Evolutionary conservation across 2,797 vertebrate genomes (phyloP), one percentile per base, ranked within the genome.

Genomic region (Takifugu rubripes): DNA sequence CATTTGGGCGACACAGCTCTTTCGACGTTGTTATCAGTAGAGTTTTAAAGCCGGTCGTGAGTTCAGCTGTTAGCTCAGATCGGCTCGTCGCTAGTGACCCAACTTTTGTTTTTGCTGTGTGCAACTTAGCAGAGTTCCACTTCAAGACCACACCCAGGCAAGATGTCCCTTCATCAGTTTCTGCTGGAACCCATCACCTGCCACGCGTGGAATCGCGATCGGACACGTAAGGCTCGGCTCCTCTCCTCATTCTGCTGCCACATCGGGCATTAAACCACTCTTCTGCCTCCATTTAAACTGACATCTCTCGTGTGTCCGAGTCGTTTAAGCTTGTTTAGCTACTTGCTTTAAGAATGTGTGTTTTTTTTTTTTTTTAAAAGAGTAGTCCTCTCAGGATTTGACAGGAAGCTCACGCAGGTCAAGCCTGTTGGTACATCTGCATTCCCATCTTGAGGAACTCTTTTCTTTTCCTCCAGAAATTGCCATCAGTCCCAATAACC

Each of bases 161-260:
- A 88, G 81, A 99, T 99, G 97, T 98, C 97, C 82, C 95, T 99
- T 54, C 96, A 99, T 72, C 97, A 98, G 87, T 98, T 99, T 85
- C 92, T 99, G 78, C 74, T 99, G 86, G 97, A 99, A 78, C 97
- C 97, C 79, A 99, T 99, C 87, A 99, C 95, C 86, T 99, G 97
- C 87, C 97, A 99, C 76, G 96, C 97, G 9, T 99, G 97, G 97
- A 99, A 99, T 89, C 92, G 92, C 85, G 97, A 99, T 84, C 94
- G 94, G 55, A 97, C 94, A 57, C 97, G 97, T 98, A 87, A 95
- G 95, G 3, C 56, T 66, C 8, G n/a, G 5, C 27, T 11, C 8
- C 9, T 4, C n/a, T 40, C 29, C 43, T 14, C 1, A 7, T 25
- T 21, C 21, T 21, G 21, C 21, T 21, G 21, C 21, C 21, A 16